These are phyloP conservation scores for Gambusia affinis DNA, from an alignment of 2,113 vertebrate species.

Conservation along the genomic window DNA sequence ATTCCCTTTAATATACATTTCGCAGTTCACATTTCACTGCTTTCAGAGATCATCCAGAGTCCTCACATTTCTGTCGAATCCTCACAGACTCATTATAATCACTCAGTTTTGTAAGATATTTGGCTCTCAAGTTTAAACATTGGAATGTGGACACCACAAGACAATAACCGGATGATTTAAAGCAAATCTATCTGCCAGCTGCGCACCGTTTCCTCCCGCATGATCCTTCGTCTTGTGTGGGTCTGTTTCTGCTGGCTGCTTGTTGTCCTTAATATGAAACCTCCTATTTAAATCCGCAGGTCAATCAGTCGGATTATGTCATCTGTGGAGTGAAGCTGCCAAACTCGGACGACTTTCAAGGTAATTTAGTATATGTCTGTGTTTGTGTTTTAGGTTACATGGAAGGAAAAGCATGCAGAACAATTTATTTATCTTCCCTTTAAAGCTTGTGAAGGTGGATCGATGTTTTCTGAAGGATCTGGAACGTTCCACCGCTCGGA, in stretches of 20 bases:
- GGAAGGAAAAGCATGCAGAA: conserved; percentile 9
- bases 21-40: neutral
- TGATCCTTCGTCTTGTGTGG: conserved; percentile 17
- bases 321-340: conserved; percentile 97
- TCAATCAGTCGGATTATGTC: conserved; percentile 93
- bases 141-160: neutral
- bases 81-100: neutral
- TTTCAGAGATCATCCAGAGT: conserved; percentile 2
- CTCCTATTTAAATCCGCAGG: conserved; percentile 80
- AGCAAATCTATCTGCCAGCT: neutral
- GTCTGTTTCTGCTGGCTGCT: conserved; percentile 15
- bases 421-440: conserved; percentile 32
- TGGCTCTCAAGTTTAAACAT: neutral
- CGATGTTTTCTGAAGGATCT: conserved; percentile 13
- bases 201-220: neutral
- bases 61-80: neutral
- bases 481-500: neutral
- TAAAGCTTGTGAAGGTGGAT: neutral
- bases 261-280: conserved; percentile 31
- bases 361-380: conserved; percentile 74
- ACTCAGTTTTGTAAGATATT: conserved; percentile 1
- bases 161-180: conserved; percentile 6
- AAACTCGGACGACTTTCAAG: conserved; percentile 99
- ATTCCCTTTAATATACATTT: neutral
- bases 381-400: conserved; percentile 7